Base-by-base conservation (phyloP, 2,888 invertebrate genomes). In the Uloborus plumipes region DNA sequence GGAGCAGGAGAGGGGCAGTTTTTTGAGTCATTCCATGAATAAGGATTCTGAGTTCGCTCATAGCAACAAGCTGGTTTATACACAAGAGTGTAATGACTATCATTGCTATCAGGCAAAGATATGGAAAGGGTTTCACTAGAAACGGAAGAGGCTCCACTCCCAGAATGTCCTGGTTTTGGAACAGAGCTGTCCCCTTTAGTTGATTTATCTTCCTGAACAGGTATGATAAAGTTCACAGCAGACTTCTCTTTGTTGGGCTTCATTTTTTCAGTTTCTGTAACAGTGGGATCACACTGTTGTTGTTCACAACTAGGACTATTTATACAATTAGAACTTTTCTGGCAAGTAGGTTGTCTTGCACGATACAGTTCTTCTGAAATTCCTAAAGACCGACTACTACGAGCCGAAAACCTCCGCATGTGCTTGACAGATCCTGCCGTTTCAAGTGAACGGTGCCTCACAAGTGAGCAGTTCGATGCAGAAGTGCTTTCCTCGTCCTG, bases 391-490 rank as follows among this genome's bases (percentile, higher is more conserved):
- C 84, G 84, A 31, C 85, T 85, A 47, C 85, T 85, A 31, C 84
- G 65, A 0, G 84, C 84, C n/a, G 84, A 84, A 58, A 82, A 82
- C 31, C 82, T 82, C 14, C 81, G 58, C 64, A 78, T 74, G 49
- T 84, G 81, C 47, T 80, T 84, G 15, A 72, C 59, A 14, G 78
- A 16, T 15, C 66, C 65, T 6, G 84, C 66, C 26, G 85, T 85
- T 58, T 86, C 86, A 18, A 86, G 65, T 4, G 86, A 86, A 22
- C 85, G 85, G 64, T 86, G 86, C 31, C 86, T 70, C 18, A 85
- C 85, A 18, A 86, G 50, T 39, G 78, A 84, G n/a, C 67, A 76
- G 20, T 84, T 76, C 9, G 76, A 75, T 7, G 80, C 53, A 16
- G 80, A 73, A 14, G 62, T 73, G 59, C 67, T 65, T 39, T 74